A percentile compares a stretch with the other conserved stretches of the same genome.
phyloP scores from a whole-genome alignment of 2,888 invertebrate genomes.

The Cheilosia pagana region DNA sequence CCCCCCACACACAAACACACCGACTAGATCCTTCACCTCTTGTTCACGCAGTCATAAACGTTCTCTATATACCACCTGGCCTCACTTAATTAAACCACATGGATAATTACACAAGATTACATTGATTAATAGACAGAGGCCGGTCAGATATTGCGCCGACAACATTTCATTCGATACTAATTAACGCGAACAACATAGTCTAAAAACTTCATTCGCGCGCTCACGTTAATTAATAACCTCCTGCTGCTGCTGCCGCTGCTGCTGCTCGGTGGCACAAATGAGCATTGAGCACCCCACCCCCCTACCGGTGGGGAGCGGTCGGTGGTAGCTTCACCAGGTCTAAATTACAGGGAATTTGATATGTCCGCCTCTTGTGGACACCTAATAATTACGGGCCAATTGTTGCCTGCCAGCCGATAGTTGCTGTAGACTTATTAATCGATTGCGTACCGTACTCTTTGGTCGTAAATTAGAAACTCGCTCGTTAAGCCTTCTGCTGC shows the following conservation, averaged over 20 bases:
- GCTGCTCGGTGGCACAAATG: conserved; percentile 18
- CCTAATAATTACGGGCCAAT: conserved; percentile 70
- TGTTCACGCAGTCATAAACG: conserved; percentile 31
- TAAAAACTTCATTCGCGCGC: conserved; percentile 72
- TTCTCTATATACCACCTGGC: conserved; percentile 60
- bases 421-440: conserved; percentile 53
- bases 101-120: conserved; percentile 75
- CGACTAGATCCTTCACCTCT: conserved; percentile 55
- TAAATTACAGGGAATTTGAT: conserved; percentile 72
- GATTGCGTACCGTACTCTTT: conserved; percentile 35
- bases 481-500: conserved; percentile 33
- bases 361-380: conserved; percentile 72
- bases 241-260: conserved; percentile 57
- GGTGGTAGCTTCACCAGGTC: conserved; percentile 41
- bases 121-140: conserved; percentile 75
- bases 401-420: conserved; percentile 44
- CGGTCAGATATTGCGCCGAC: conserved; percentile 74
- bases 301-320: no score
- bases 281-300: no score
- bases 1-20: conserved; percentile 6
- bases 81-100: conserved; percentile 74
- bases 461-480: conserved; percentile 50
- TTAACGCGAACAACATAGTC: conserved; percentile 73
- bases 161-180: conserved; percentile 75
- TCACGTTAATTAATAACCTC: conserved; percentile 74